A percentile compares a stretch with the other conserved stretches of the same genome.
These are phyloP conservation scores for Pollenia amentaria DNA, from an alignment of 2,888 invertebrate species.

Conservation along the genomic window DNA sequence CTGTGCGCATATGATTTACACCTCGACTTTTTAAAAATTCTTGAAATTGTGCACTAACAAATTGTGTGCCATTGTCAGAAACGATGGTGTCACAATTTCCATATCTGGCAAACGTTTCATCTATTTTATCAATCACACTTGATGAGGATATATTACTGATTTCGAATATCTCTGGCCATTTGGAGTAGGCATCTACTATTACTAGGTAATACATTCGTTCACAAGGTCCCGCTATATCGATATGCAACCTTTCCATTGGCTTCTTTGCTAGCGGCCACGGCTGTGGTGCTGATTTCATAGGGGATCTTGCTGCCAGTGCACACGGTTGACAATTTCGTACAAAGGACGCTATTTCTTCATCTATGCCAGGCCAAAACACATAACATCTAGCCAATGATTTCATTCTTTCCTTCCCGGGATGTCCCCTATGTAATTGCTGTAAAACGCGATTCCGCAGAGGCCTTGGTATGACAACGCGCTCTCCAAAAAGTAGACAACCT, in stretches of 20 bases:
- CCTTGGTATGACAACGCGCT: background rate
- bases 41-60: constrained; percentile 52
- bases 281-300: background rate
- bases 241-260: background rate
- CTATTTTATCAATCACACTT: background rate
- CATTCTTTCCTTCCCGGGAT: constrained; percentile 8
- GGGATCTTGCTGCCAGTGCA: background rate
- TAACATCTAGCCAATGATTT: constrained; percentile 9
- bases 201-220: background rate
- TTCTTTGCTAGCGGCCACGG: background rate
- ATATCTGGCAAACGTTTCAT: constrained; percentile 69
- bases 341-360: background rate
- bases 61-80: constrained; percentile 63
- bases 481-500: background rate
- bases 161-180: constrained; percentile 22
- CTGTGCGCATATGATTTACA: constrained; percentile 21
- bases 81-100: constrained; percentile 67
- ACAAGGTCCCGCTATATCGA: background rate
- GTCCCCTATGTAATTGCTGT: background rate
- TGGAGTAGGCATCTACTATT: background rate
- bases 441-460: background rate
- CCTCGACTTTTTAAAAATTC: constrained; percentile 32
- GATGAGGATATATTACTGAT: background rate
- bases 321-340: background rate
- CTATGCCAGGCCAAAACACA: constrained; percentile 6